Conservation (phyloP, 2,888 invertebrate species). For the Bombyx huttoni region DNA sequence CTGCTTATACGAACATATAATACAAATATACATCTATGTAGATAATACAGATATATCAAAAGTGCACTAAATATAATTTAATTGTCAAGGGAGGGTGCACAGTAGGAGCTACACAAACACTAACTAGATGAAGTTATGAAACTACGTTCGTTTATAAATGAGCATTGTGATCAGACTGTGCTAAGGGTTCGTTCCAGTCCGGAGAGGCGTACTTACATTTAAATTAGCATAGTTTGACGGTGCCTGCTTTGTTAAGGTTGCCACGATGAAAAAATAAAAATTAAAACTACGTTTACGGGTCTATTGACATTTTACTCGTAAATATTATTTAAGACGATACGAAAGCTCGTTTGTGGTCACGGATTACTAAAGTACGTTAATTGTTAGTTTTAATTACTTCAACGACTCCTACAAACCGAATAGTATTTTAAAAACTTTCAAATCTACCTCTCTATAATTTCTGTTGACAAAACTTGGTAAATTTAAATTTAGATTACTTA, state of each 20-base stretch:
- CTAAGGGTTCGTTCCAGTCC: constrained; percentile 8
- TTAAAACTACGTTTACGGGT: not conserved
- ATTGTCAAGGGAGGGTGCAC: not conserved
- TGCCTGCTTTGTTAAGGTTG: constrained; percentile 7
- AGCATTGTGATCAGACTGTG: constrained; percentile 4
- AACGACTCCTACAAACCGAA: too few species aligned
- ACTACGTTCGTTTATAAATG: not conserved
- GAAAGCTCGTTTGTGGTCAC: too few species aligned
- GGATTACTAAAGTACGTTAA: too few species aligned
- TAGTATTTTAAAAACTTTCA: too few species aligned
- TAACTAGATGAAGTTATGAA: not conserved
- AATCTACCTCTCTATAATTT: too few species aligned
- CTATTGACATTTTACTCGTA: too few species aligned
- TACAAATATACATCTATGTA: too few species aligned
- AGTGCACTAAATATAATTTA: not conserved
- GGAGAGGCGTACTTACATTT: constrained; percentile 27
- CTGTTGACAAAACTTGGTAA: too few species aligned
- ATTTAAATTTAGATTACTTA: too few species aligned
- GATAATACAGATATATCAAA: not conserved
- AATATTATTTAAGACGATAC: too few species aligned
- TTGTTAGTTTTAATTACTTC: too few species aligned
- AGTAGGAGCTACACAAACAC: not conserved
- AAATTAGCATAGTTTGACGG: constrained; percentile 54
- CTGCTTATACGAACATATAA: not conserved
- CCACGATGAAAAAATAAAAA: not conserved